Conservation (phyloP, 1,140 invertebrate genomes). For the Palaemon carinicauda region DNA sequence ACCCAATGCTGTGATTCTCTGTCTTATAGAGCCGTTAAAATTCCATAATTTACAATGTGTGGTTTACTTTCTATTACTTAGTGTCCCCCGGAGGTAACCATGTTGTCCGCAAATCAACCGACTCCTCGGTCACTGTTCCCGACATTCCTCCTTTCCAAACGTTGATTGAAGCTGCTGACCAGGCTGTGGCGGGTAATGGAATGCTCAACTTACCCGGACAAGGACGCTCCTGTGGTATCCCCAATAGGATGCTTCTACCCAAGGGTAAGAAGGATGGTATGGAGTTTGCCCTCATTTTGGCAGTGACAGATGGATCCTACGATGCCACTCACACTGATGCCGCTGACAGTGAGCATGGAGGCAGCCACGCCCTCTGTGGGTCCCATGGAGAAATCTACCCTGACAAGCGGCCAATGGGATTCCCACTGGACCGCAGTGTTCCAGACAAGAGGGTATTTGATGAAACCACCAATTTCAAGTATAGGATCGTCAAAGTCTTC, state of each 20-base stretch:
- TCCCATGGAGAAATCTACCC: not conserved
- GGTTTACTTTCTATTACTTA: not conserved
- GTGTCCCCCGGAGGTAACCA: not conserved
- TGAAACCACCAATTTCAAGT: not conserved
- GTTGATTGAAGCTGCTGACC: not conserved
- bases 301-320: slow-evolving; percentile 63
- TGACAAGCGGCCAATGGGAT: slow-evolving; percentile 3
- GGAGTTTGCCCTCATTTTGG: slow-evolving; percentile 66
- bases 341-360: not conserved
- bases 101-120: not conserved
- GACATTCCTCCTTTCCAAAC: not conserved
- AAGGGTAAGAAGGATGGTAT: slow-evolving; percentile 68
- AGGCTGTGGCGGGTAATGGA: slow-evolving; percentile 59
- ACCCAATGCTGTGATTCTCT: no score
- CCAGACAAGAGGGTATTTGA: not conserved
- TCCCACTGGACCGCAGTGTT: not conserved
- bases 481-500: not conserved
- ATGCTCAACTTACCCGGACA: slow-evolving; percentile 66
- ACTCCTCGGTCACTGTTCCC: slow-evolving; percentile 11
- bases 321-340: slow-evolving; percentile 51
- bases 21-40: no score
- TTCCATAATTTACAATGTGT: no score
- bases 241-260: slow-evolving; percentile 70
- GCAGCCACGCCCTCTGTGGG: slow-evolving; percentile 17
- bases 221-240: slow-evolving; percentile 70